A percentile compares a stretch with the other conserved stretches of the same genome.
These are phyloP conservation scores for Myiozetetes cayanensis DNA, from an alignment of 2,113 vertebrate species.

Conservation along the genomic window DNA sequence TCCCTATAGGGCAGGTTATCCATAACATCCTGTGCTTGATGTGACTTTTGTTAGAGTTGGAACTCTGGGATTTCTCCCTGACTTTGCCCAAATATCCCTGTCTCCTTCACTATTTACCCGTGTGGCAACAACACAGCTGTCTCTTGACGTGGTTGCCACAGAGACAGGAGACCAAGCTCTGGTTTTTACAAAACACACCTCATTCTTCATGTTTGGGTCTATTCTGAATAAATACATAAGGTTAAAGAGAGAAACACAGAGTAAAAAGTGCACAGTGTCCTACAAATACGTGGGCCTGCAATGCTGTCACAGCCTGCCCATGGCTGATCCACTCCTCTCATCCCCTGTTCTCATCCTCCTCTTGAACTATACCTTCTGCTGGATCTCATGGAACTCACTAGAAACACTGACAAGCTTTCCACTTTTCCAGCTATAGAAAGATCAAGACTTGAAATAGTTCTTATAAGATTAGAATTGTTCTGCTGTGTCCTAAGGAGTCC, in stretches of 20 bases:
- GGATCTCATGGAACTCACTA: background rate
- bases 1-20: background rate
- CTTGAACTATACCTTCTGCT: background rate
- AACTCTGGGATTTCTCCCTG: background rate
- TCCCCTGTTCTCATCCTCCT: background rate
- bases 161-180: background rate
- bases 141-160: background rate
- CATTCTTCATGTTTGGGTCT: background rate
- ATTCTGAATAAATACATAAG: background rate
- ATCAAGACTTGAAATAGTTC: background rate
- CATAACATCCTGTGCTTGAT: background rate
- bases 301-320: background rate
- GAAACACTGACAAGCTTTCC: background rate
- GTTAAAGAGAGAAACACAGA: background rate
- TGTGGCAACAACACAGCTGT: background rate
- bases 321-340: background rate
- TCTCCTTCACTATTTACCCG: background rate
- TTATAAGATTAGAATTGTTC: background rate
- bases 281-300: fast-evolving
- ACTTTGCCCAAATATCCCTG: background rate
- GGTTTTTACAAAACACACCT: background rate
- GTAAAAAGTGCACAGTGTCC: background rate
- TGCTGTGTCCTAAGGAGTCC: background rate
- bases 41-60: background rate
- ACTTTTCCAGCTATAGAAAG: background rate